These are phyloP conservation scores for Otis tarda DNA, from an alignment of 2,113 vertebrate genomes.

Conservation along the genomic window DNA sequence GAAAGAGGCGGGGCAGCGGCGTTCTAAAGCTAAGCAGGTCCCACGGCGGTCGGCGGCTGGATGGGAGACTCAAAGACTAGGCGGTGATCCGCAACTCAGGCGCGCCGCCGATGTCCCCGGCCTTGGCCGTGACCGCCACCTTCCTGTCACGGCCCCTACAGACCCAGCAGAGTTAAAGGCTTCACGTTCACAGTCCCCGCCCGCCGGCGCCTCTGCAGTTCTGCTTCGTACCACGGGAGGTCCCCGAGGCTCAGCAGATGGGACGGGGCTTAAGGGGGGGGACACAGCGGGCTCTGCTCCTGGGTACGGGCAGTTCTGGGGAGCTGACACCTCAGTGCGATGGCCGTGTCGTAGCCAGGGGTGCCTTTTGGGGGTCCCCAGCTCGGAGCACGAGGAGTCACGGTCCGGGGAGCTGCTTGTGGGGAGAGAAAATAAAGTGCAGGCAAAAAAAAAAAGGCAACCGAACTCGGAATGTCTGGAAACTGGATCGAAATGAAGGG, in stretches of 20 bases:
- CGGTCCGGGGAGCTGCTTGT: not conserved
- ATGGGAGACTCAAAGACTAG: fast-evolving
- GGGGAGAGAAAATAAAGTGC: too few relatives aligned
- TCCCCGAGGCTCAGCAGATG: not conserved
- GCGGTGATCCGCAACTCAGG: fast-evolving
- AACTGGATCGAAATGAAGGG: not conserved
- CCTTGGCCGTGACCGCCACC: fast-evolving
- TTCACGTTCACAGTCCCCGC: fast-evolving
- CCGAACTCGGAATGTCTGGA: not conserved
- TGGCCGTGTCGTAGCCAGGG: not conserved
- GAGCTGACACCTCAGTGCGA: not conserved
- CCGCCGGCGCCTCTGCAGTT: not conserved
- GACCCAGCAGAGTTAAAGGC: not conserved
- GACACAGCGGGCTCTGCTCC: not conserved
- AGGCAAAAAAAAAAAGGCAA: too few relatives aligned
- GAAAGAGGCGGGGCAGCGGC: not conserved
- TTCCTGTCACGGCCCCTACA: fast-evolving
- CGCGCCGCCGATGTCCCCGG: fast-evolving
- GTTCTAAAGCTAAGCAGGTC: not conserved
- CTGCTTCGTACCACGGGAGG: constrained; percentile 18
- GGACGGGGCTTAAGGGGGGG: not conserved
- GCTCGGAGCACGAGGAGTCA: too few relatives aligned
- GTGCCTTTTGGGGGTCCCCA: not conserved
- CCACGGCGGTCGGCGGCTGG: fast-evolving
- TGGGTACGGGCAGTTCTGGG: too few relatives aligned